Evolutionary conservation across 2,888 invertebrate genomes (phyloP).

Genomic region (Caenorhabditis sp.): DNA sequence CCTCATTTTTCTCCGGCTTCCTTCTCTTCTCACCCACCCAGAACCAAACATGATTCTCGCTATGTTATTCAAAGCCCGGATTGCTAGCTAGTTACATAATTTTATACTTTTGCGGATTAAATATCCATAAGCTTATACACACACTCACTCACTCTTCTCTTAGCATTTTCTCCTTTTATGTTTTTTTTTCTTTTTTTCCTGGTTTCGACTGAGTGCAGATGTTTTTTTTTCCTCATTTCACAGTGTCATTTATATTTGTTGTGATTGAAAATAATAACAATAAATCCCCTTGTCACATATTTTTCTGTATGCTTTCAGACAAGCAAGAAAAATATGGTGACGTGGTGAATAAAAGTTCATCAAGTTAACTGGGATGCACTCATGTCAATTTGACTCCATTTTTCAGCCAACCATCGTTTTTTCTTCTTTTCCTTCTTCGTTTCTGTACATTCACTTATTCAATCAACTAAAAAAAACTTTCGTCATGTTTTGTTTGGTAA

Average conservation of each 20-base stretch:
- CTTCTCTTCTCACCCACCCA: conserved; percentile 5
- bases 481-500: neutral
- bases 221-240: neutral
- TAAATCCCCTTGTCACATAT: neutral
- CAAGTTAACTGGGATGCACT: neutral
- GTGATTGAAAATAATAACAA: no score
- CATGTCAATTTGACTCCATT: conserved; percentile 1
- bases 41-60: conserved; percentile 5
- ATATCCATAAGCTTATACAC: conserved; percentile 39
- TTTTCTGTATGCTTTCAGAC: neutral
- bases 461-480: neutral
- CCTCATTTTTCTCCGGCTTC: conserved; percentile 11
- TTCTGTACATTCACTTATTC: conserved; percentile 1
- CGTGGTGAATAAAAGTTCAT: neutral
- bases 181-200: neutral
- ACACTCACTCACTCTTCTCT: neutral
- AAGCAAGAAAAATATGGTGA: neutral
- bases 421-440: neutral
- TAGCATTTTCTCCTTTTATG: neutral
- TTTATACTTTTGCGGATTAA: conserved; percentile 46
- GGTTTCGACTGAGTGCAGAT: neutral
- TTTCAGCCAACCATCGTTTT: neutral
- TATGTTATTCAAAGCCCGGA: conserved; percentile 15
- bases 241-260: neutral
- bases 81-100: conserved; percentile 43